These are phyloP conservation scores for Sinosuthora webbiana DNA, from an alignment of 2,113 vertebrate species.

Conservation along the genomic window DNA sequence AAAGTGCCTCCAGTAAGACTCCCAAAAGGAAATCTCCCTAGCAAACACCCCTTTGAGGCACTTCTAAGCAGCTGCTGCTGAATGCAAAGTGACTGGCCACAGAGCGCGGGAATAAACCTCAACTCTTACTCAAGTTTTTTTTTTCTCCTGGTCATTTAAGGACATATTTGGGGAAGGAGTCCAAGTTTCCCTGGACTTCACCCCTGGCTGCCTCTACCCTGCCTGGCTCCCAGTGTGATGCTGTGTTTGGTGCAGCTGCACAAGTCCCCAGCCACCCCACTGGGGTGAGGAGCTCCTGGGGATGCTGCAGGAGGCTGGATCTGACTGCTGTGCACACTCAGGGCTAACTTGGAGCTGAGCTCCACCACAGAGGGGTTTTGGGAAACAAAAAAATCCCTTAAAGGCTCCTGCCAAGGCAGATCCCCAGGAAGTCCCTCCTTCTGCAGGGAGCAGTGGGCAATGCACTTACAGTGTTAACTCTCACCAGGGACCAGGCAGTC, in stretches of 20 bases:
- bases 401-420: not conserved
- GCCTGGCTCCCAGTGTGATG: not conserved
- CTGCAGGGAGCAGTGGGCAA: not conserved
- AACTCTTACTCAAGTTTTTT: not conserved
- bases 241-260: not conserved
- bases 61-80: not conserved
- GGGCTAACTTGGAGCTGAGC: not conserved
- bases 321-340: not conserved
- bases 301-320: not conserved
- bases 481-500: not conserved
- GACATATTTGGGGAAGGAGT: not conserved
- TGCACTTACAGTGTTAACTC: not conserved
- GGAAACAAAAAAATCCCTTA: not conserved
- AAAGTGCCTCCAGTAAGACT: not conserved
- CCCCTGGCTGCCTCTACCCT: not conserved
- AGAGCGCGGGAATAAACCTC: not conserved
- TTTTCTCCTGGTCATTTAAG: not conserved
- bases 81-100: not conserved
- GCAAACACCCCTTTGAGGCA: not conserved
- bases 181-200: not conserved
- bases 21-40: not conserved
- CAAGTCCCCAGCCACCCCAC: fast-evolving
- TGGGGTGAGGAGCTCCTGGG: not conserved
- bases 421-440: not conserved
- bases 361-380: not conserved